A percentile compares a stretch with the other conserved stretches of the same genome.
Conservation (phyloP, 64 coral and sea anemone species). For the Cladopsammia gracilis region DNA sequence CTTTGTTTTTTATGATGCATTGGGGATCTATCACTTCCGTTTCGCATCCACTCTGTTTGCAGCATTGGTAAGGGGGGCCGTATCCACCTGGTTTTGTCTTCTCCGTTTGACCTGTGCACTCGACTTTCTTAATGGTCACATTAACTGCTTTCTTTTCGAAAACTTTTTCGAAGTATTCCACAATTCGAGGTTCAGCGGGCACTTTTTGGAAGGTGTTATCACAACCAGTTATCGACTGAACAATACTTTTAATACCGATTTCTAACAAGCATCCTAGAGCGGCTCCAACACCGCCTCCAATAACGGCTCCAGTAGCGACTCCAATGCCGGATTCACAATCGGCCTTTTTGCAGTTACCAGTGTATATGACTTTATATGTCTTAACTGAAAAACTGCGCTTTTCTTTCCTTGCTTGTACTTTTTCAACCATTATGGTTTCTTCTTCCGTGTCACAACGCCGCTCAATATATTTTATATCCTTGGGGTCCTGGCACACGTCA, state of each 20-base stretch:
- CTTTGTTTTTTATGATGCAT: slow-evolving; percentile 10
- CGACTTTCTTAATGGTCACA: neutral
- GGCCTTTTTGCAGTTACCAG: neutral
- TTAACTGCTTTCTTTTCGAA: neutral
- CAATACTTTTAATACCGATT: no score
- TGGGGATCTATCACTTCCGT: slow-evolving; percentile 9
- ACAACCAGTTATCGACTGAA: neutral
- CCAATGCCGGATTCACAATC: no score
- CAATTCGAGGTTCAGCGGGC: neutral
- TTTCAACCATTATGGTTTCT: neutral
- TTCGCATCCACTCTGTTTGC: neutral
- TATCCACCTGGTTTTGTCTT: slow-evolving; percentile 14
- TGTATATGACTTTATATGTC: neutral
- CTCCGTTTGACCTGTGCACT: neutral
- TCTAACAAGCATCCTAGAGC: no score
- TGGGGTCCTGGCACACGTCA: neutral
- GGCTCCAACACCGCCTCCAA: neutral
- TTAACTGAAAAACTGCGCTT: neutral
- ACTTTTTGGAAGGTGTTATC: neutral
- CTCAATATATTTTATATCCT: slow-evolving; percentile 1
- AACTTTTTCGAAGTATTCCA: neutral
- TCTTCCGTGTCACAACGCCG: neutral
- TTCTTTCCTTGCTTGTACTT: neutral
- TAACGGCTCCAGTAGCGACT: neutral
- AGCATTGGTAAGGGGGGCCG: neutral